Conservation (phyloP, 2,113 vertebrate species). For the Cygnus atratus region DNA sequence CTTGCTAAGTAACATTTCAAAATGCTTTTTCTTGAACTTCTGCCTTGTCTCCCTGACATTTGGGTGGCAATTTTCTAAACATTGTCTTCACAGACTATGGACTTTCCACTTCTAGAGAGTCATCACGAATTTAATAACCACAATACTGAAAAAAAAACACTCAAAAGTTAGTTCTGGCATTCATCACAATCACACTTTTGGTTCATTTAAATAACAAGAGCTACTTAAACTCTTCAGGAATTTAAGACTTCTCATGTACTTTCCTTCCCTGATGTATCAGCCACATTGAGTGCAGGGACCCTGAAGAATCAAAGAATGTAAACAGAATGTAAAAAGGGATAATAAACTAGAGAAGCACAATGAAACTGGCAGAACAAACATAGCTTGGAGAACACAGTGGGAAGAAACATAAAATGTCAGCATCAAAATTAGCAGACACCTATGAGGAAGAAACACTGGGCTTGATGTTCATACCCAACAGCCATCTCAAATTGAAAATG, state of each 20-base stretch:
- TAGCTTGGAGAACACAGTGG: neutral
- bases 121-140: neutral
- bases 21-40: neutral
- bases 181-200: neutral
- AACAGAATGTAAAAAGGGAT: neutral
- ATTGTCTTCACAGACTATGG: neutral
- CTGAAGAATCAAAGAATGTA: neutral
- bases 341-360: neutral
- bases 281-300: neutral
- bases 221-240: neutral
- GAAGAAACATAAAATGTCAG: neutral
- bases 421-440: neutral
- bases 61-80: neutral
- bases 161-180: neutral
- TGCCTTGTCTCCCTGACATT: neutral
- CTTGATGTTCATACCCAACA: neutral
- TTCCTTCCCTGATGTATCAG: neutral
- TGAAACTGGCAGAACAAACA: neutral
- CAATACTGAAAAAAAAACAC: neutral
- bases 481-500: neutral
- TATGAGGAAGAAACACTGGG: neutral
- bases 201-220: neutral
- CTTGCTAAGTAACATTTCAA: neutral
- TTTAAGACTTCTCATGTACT: neutral
- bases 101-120: neutral